Evolutionary conservation across 2,888 invertebrate genomes (phyloP).

Genomic region (Thera obeliscata): DNA sequence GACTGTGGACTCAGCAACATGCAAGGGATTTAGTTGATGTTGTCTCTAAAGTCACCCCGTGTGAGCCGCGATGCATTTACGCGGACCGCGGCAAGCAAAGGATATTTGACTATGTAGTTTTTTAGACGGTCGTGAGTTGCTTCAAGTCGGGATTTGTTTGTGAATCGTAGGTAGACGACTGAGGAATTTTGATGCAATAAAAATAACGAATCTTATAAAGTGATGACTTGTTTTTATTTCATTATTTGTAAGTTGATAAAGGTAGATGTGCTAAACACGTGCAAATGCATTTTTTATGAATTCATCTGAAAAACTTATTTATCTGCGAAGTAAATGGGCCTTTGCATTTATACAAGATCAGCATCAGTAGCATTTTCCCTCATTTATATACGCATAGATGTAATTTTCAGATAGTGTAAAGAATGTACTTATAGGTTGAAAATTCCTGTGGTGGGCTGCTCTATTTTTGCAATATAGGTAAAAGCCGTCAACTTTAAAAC

Average conservation of each 20-base stretch:
- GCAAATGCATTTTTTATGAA: not conserved
- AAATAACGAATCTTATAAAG: constrained; percentile 57
- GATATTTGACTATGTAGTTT: constrained; percentile 80
- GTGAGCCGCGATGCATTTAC: constrained; percentile 65
- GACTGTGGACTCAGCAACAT: not conserved
- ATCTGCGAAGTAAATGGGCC: not conserved
- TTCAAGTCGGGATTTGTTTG: constrained; percentile 71
- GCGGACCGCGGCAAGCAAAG: constrained; percentile 72
- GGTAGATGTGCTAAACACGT: constrained; percentile 16
- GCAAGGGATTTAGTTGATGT: not conserved
- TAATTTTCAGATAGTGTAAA: too few species aligned
- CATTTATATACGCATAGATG: too few species aligned
- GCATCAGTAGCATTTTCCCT: not conserved
- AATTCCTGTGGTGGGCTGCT: too few species aligned
- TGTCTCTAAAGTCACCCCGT: constrained; percentile 52
- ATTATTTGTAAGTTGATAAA: constrained; percentile 25
- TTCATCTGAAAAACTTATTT: not conserved
- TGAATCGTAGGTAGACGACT: constrained; percentile 59
- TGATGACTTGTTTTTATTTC: constrained; percentile 42
- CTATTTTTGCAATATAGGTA: too few species aligned
- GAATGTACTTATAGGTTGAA: too few species aligned
- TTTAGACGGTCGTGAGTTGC: constrained; percentile 73
- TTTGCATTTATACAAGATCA: not conserved
- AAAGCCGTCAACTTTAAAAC: too few species aligned
- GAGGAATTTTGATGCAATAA: constrained; percentile 66